phyloP scores from a whole-genome alignment of 1,140 invertebrate species.

The Drosophila kepulauana region DNA sequence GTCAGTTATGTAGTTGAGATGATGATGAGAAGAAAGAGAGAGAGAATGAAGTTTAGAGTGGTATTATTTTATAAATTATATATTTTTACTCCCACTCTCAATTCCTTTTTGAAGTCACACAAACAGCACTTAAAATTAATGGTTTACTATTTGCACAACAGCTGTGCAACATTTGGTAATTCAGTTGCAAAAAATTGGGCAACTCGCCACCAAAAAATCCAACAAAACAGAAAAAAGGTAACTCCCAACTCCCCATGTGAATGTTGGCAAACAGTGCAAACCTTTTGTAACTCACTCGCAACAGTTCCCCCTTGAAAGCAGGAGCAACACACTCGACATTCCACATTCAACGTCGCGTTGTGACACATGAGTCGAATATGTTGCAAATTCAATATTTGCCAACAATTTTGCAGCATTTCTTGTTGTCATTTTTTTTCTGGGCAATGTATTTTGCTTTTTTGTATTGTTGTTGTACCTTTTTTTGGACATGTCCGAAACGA shows the following conservation, averaged over 20 bases:
- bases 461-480: slow-evolving; percentile 27
- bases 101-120: slow-evolving; percentile 2
- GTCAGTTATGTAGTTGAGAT: slow-evolving; percentile 1
- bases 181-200: slow-evolving; percentile 27
- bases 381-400: slow-evolving; percentile 85
- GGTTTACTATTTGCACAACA: slow-evolving; percentile 77
- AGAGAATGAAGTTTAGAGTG: background rate
- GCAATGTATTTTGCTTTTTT: slow-evolving; percentile 24
- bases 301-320: slow-evolving; percentile 38
- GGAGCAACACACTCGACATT: background rate
- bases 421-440: slow-evolving; percentile 42
- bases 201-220: slow-evolving; percentile 2
- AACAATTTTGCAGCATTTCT: slow-evolving; percentile 81
- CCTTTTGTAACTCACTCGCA: slow-evolving; percentile 76
- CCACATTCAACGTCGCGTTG: slow-evolving; percentile 18
- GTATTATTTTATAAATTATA: too few relatives aligned
- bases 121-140: slow-evolving; percentile 77
- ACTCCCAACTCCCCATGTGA: slow-evolving; percentile 41
- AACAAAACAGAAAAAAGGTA: slow-evolving; percentile 20
- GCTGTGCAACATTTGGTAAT: slow-evolving; percentile 62
- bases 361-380: slow-evolving; percentile 82
- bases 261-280: slow-evolving; percentile 77
- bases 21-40: background rate
- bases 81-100: too few relatives aligned
- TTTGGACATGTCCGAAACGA: slow-evolving; percentile 50